These are phyloP conservation scores for Lonchura striata DNA, from an alignment of 2,113 vertebrate genomes.

Conservation along the genomic window DNA sequence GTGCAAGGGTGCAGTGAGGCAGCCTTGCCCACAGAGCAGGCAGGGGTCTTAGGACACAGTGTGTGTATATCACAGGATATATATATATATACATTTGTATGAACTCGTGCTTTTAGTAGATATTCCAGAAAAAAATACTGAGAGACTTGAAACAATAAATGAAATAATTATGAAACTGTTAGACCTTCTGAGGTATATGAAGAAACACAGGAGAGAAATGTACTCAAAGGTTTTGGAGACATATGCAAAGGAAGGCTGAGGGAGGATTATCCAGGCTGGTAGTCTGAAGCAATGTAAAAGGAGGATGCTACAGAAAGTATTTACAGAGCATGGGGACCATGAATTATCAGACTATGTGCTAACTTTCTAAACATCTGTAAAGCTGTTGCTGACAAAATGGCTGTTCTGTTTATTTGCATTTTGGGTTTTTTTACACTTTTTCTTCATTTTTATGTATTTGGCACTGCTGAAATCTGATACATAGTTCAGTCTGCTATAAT, in stretches of 20 bases:
- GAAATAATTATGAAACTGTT: background rate
- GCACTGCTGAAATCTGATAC: background rate
- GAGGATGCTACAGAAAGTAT: background rate
- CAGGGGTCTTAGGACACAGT: background rate
- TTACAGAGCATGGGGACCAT: background rate
- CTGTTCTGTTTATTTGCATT: background rate
- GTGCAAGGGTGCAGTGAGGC: background rate
- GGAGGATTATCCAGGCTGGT: background rate
- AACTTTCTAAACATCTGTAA: background rate
- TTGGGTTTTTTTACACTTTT: fast-evolving
- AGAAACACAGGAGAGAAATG: background rate
- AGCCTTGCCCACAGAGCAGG: background rate
- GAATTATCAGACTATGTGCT: background rate
- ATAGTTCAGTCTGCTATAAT: background rate
- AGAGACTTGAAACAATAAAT: background rate
- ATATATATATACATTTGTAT: background rate
- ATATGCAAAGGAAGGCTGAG: background rate
- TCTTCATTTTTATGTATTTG: background rate
- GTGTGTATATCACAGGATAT: background rate
- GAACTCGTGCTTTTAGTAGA: background rate
- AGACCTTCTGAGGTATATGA: background rate
- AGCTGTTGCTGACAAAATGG: background rate
- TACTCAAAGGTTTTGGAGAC: background rate
- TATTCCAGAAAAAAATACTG: background rate
- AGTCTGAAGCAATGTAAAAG: background rate